Conservation (phyloP, 1,140 invertebrate species). For the Ceratitis capitata region DNA sequence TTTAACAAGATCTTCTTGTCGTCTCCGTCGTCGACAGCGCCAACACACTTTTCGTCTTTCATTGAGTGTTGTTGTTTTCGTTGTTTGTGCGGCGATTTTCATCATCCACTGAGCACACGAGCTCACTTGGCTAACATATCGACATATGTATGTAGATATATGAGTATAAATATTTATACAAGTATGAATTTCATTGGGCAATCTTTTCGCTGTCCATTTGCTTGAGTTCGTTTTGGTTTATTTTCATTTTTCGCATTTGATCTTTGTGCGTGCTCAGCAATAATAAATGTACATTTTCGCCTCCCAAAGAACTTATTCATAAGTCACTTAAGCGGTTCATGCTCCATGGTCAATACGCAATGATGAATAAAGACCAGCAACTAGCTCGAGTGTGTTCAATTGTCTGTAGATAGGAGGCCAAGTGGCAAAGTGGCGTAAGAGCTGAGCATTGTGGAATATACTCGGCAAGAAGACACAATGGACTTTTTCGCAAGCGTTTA, state of each 20-base stretch:
- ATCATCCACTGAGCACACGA: not conserved
- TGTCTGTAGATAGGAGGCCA: not conserved
- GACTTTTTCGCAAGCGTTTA: not conserved
- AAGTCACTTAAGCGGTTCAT: constrained; percentile 33
- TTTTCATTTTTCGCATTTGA: not conserved
- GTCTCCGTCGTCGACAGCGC: not conserved
- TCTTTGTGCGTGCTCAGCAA: constrained; percentile 34
- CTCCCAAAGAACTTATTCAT: constrained; percentile 31
- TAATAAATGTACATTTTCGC: constrained; percentile 4
- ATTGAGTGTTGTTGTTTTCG: not conserved
- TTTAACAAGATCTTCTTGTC: not conserved
- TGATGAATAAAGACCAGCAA: constrained; percentile 4
- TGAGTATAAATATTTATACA: not conserved
- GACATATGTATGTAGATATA: not conserved
- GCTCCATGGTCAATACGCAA: constrained; percentile 25
- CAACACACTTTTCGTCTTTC: not conserved
- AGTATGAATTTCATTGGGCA: not conserved
- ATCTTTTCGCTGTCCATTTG: not conserved
- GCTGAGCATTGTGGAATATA: not conserved
- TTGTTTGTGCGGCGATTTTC: not conserved
- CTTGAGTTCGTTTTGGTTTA: not conserved
- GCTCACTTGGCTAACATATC: not conserved
- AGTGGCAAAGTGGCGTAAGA: not conserved
- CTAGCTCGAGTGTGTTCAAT: too few species aligned
- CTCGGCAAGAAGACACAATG: not conserved